Conservation (phyloP, 1,140 invertebrate species). For the Papilio machaon region DNA sequence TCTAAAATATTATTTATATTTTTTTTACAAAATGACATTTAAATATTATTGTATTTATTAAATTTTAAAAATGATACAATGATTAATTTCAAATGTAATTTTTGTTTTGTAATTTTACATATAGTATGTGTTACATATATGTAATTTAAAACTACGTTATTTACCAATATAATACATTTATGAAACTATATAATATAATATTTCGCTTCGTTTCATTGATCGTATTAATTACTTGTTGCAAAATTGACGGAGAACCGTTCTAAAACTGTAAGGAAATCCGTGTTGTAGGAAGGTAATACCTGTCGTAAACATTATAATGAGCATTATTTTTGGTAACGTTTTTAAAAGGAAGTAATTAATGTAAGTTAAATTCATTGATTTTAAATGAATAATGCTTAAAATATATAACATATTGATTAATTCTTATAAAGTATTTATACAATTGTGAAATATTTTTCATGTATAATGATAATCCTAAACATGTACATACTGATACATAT, state of each 20-base stretch:
- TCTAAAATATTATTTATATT: no score
- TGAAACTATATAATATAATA: background rate
- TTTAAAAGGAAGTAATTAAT: background rate
- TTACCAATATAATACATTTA: background rate
- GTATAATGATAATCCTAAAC: no score
- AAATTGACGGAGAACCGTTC: background rate
- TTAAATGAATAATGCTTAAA: background rate
- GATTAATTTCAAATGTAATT: no score
- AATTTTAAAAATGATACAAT: no score
- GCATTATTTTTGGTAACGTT: background rate
- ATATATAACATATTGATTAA: background rate
- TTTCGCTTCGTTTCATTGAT: background rate
- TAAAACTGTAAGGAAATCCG: background rate
- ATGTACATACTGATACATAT: no score
- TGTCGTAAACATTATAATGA: background rate
- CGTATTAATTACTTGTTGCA: background rate
- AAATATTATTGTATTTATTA: no score
- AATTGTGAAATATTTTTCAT: background rate
- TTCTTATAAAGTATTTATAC: background rate
- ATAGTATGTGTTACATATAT: background rate
- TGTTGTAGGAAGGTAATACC: background rate
- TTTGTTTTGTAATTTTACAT: no score
- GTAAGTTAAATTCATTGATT: background rate
- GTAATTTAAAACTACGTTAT: background rate
- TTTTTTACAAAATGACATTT: no score